Evolutionary conservation across 2,113 vertebrate species (phyloP).

Genomic region (Xyliphius kryptos): DNA sequence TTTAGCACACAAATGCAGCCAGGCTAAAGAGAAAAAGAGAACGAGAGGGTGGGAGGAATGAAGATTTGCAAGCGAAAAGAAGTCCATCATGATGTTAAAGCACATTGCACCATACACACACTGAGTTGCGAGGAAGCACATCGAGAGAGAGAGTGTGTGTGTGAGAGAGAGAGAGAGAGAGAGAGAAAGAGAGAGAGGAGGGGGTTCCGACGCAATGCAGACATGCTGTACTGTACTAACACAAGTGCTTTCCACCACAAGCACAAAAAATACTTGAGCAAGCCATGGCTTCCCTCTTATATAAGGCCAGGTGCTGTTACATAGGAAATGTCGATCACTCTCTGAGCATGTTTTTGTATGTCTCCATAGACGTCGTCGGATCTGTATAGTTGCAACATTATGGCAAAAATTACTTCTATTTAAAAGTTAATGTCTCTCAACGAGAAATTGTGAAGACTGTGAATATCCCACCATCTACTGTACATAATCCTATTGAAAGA

Average conservation of each 20-base stretch:
- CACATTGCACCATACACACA: conserved; percentile 51
- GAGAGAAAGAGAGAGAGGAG: conserved; percentile 18
- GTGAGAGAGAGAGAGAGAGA: too few relatives aligned
- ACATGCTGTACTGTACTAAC: conserved; percentile 60
- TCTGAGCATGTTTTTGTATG: too few relatives aligned
- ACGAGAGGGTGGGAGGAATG: conserved; percentile 42
- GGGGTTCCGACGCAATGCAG: conserved; percentile 70
- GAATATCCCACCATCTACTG: too few relatives aligned
- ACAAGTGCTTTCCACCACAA: conserved; percentile 41
- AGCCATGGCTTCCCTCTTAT: conserved; percentile 9
- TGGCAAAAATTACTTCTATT: too few relatives aligned
- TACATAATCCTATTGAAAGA: too few relatives aligned
- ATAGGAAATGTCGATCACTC: too few relatives aligned
- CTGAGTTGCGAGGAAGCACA: conserved; percentile 23
- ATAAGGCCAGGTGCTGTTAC: too few relatives aligned
- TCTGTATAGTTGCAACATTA: too few relatives aligned
- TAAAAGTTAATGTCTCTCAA: too few relatives aligned
- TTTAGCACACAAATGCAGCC: background rate
- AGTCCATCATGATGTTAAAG: conserved; percentile 43
- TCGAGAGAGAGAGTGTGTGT: conserved; percentile 18
- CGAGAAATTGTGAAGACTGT: too few relatives aligned
- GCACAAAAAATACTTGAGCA: conserved; percentile 26
- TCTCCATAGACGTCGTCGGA: too few relatives aligned
- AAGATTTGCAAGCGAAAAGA: conserved; percentile 39
- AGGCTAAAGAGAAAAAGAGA: conserved; percentile 35